Conservation (phyloP, 2,888 invertebrate genomes). For the Thymelicus lineola region DNA sequence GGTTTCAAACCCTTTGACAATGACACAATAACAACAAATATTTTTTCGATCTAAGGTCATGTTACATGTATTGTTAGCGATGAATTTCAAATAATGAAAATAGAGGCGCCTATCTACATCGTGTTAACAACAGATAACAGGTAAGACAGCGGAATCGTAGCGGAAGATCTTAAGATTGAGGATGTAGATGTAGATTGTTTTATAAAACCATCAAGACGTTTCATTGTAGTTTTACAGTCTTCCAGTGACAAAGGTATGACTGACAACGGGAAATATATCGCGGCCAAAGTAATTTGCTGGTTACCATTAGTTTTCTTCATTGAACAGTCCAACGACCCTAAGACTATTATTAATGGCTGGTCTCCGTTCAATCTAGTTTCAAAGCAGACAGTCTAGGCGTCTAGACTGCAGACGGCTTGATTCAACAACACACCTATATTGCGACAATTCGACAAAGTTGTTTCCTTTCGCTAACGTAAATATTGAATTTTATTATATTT, state of each 20-base stretch:
- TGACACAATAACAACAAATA: background rate
- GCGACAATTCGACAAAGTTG: constrained; percentile 13
- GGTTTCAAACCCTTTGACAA: background rate
- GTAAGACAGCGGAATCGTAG: background rate
- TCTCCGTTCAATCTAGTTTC: constrained; percentile 65
- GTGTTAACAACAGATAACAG: constrained; percentile 1
- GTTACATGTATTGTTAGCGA: background rate
- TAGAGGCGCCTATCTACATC: background rate
- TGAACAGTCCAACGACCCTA: constrained; percentile 60
- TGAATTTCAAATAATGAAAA: background rate
- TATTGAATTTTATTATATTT: too few relatives aligned
- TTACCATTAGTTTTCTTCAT: constrained; percentile 45
- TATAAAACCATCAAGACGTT: background rate
- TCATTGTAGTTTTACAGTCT: background rate
- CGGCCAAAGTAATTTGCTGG: background rate
- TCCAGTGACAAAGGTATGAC: background rate
- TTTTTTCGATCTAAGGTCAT: background rate
- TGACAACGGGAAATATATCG: background rate
- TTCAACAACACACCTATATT: background rate
- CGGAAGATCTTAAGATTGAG: constrained; percentile 22
- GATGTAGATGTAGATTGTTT: constrained; percentile 8
- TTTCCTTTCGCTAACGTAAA: constrained; percentile 12
- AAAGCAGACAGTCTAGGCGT: constrained; percentile 62
- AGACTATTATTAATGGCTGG: constrained; percentile 69
- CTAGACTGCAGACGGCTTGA: constrained; percentile 62